Evolutionary conservation across 2,797 vertebrate species (phyloP).

Genomic region (Lindbergichthys nudifrons): DNA sequence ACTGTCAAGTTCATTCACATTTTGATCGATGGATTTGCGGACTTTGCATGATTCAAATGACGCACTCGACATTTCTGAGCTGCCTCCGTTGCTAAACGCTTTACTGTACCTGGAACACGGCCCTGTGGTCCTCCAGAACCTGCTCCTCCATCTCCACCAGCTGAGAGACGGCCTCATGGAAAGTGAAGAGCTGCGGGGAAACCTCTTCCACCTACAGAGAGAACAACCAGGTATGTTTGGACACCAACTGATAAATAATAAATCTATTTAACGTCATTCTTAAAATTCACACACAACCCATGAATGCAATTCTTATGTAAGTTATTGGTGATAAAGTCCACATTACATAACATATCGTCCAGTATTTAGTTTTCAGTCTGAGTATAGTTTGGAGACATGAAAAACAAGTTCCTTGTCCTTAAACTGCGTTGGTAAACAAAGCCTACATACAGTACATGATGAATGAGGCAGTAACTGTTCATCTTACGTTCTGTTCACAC

Average conservation of each 20-base stretch:
- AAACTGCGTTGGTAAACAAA: too few species aligned
- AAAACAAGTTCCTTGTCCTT: background rate
- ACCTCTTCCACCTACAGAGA: constrained; percentile 94
- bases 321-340: too few species aligned
- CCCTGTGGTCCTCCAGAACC: constrained; percentile 95
- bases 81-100: background rate
- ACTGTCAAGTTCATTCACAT: background rate
- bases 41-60: background rate
- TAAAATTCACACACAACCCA: too few species aligned
- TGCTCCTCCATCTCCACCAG: constrained; percentile 99
- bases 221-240: background rate
- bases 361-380: too few species aligned
- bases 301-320: too few species aligned
- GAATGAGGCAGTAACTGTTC: background rate
- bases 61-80: background rate
- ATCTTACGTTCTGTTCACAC: constrained; percentile 97
- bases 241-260: too few species aligned
- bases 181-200: constrained; percentile 96
- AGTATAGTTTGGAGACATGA: too few species aligned
- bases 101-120: constrained; percentile 92
- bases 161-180: constrained; percentile 97
- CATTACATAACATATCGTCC: too few species aligned
- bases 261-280: too few species aligned
- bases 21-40: background rate
- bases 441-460: background rate